These are phyloP conservation scores for Phainopepla nitens DNA, from an alignment of 2,113 vertebrate species.

Conservation along the genomic window DNA sequence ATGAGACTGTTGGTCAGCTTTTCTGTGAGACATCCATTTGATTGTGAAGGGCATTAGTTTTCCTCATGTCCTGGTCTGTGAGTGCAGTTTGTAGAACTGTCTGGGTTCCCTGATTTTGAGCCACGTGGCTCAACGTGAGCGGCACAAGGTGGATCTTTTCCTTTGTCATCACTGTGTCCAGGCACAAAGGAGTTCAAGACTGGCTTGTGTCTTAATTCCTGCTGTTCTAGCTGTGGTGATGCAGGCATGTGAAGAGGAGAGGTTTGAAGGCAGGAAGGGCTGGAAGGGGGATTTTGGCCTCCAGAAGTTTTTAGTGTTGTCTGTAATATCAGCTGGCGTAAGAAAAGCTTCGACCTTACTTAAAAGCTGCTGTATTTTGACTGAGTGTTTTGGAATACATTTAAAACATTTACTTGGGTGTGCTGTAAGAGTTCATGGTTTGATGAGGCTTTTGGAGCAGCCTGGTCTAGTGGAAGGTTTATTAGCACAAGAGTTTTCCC, in stretches of 20 bases:
- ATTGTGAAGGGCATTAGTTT: background rate
- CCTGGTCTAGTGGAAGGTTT: background rate
- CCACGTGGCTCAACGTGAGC: background rate
- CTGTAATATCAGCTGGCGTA: fast-evolving
- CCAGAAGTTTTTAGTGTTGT: background rate
- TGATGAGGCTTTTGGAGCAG: background rate
- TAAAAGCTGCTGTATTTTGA: background rate
- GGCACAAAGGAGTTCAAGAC: background rate
- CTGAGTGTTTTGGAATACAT: background rate
- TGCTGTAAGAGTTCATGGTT: background rate
- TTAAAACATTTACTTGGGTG: background rate
- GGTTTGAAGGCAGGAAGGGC: background rate
- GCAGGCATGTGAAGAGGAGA: background rate
- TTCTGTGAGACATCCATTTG: background rate
- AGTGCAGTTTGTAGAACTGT: background rate
- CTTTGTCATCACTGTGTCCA: background rate
- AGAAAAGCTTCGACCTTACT: background rate
- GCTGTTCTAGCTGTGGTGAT: background rate
- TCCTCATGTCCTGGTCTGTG: background rate
- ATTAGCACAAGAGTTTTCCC: background rate
- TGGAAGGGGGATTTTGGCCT: background rate
- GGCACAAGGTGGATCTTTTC: background rate
- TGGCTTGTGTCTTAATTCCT: background rate
- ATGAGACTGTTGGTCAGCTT: fast-evolving
- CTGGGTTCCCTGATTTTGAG: background rate